Conservation (phyloP, 2,797 vertebrate genomes). For the Falco peregrinus region DNA sequence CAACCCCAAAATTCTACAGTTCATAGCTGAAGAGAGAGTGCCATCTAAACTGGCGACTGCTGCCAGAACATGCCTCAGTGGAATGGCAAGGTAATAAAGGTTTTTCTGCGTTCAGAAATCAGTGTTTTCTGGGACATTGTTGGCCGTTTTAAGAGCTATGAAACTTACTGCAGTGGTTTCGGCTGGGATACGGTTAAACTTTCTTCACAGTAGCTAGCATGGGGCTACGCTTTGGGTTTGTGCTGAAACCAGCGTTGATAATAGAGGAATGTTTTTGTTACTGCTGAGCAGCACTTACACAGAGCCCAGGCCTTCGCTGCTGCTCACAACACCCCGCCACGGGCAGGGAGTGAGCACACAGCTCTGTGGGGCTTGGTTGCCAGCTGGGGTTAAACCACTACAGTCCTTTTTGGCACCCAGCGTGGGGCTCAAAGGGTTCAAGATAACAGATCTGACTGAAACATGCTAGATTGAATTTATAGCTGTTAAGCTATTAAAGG, state of each 20-base stretch:
- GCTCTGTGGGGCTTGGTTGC: not conserved
- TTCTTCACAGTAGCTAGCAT: not conserved
- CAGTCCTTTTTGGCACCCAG: not conserved
- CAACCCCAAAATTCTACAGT: not conserved
- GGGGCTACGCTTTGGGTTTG: not conserved
- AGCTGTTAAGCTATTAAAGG: not conserved
- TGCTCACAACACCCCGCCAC: too few species aligned
- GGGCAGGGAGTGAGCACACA: not conserved
- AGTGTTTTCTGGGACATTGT: not conserved
- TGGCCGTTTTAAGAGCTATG: not conserved
- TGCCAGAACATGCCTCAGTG: not conserved
- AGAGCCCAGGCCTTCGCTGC: not conserved
- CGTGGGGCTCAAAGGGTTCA: rapidly evolving
- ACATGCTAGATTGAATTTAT: not conserved
- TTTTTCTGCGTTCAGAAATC: not conserved
- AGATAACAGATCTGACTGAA: not conserved
- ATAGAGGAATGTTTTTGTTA: not conserved
- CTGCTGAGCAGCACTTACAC: not conserved
- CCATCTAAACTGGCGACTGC: not conserved
- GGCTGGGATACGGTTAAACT: not conserved
- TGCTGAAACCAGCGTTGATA: not conserved
- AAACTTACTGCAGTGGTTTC: not conserved
- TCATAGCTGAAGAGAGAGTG: not conserved
- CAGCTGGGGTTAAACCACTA: not conserved
- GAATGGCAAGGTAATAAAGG: not conserved